Conservation (phyloP, 2,888 invertebrate species). For the Parthenolecanium corni region DNA sequence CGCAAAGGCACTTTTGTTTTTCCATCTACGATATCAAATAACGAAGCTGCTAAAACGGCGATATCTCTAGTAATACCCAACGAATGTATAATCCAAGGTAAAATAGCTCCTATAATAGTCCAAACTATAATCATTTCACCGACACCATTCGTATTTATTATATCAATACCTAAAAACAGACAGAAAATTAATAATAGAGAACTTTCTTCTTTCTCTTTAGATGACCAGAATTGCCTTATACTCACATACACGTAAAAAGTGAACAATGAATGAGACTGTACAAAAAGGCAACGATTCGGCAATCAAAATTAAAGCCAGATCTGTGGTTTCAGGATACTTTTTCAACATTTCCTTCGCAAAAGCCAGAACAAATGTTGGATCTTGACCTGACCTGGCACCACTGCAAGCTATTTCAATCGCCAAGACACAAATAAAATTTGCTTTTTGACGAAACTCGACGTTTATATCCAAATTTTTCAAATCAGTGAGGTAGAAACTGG, state of each 20-base stretch:
- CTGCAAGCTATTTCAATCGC: constrained; percentile 1
- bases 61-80: not conserved
- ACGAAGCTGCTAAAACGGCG: too few relatives aligned
- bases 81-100: constrained; percentile 9
- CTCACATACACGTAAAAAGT: constrained; percentile 2
- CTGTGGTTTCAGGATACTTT: constrained; percentile 2
- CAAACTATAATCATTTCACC: not conserved
- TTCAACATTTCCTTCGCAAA: constrained; percentile 3
- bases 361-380: not conserved
- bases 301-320: constrained; percentile 2
- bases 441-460: not conserved
- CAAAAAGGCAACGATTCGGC: not conserved
- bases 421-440: not conserved
- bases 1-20: too few relatives aligned
- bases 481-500: not conserved
- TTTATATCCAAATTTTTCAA: not conserved
- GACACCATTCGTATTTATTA: not conserved
- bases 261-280: not conserved
- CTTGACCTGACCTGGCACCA: not conserved
- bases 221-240: not conserved
- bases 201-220: not conserved
- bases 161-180: not conserved
- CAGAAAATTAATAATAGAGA: not conserved
- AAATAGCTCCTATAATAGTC: constrained; percentile 4
- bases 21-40: too few relatives aligned